A percentile compares a stretch with the other conserved stretches of the same genome.
These are phyloP conservation scores for Lutraria rhynchaena DNA, from an alignment of 1,140 invertebrate genomes.

Conservation along the genomic window DNA sequence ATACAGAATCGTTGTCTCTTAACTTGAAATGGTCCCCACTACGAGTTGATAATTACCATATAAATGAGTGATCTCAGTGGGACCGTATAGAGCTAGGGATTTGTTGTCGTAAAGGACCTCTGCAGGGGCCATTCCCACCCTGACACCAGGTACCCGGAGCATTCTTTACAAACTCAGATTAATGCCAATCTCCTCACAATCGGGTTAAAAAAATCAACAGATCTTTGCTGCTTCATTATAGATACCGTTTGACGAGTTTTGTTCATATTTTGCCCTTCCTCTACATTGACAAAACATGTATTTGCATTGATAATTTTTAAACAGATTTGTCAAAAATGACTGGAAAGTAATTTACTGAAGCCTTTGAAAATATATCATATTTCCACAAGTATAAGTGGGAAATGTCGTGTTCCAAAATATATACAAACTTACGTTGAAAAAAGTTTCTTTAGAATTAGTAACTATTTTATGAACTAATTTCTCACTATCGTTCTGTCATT, in stretches of 20 bases:
- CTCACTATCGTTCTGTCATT: no score
- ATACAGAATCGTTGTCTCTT: slow-evolving; percentile 44
- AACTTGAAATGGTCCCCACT: slow-evolving; percentile 26
- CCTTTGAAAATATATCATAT: no score
- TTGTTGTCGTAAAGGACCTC: slow-evolving; percentile 37
- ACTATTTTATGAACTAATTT: no score
- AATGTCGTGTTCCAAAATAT: no score
- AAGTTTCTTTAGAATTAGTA: no score
- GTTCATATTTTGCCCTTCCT: neutral
- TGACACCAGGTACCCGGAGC: slow-evolving; percentile 21
- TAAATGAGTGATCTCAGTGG: slow-evolving; percentile 44
- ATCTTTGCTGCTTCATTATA: no score
- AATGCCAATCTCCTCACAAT: neutral
- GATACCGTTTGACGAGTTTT: neutral
- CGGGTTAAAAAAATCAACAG: neutral
- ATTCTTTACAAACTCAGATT: no score
- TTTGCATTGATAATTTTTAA: neutral
- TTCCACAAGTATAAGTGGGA: no score
- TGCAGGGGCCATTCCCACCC: slow-evolving; percentile 25
- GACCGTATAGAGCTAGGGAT: slow-evolving; percentile 26
- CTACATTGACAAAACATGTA: neutral
- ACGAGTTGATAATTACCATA: slow-evolving; percentile 54
- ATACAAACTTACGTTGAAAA: no score
- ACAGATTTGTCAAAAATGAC: neutral
- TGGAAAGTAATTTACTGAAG: neutral